Evolutionary conservation across 2,888 invertebrate genomes (phyloP), one percentile per base, ranked within the genome.

Genomic region (Caradrina kadenii): DNA sequence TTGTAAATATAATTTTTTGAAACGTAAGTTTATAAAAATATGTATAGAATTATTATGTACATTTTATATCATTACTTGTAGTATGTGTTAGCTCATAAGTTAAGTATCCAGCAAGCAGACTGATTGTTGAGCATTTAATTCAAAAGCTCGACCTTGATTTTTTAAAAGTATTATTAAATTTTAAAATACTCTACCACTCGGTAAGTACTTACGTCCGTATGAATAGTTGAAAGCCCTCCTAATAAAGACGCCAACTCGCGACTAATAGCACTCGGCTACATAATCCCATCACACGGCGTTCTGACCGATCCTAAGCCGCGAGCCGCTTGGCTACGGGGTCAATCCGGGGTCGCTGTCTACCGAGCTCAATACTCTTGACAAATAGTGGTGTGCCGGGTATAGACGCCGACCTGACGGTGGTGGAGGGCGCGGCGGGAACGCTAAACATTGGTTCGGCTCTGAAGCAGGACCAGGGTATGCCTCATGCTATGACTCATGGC

Each of bases 291-390:
- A 55, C 69, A 68, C 26, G 42, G n/a, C 55, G 59, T 8, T 39
- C 49, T 52, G 62, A 60, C 35, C 39, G 17, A 60, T 53, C 15
- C 45, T 63, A 63, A 71, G 70, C 59, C 60, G 75, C 58, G 81
- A 56, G 53, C 74, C 56, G 49, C 31, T 13, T 13, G 45, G 5
- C 60, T 42, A 45, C 56, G 39, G 69, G 81, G 73, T 74, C 75
- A 68, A 63, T 49, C 63, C 70, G 70, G 61, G 76, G 65, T 63
- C 76, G 65, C 72, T 79, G 82, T 73, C 83, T 65, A 60, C 71
- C 19, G 48, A 52, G 68, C 76, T 72, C 81, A 72, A 74, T 65
- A 66, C 42, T 22, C 68, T 75, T 75, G 76, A 83, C 71, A 82
- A 79, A 83, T 82, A 56, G 54, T 64, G 54, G 59, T 19, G 54